A percentile compares a stretch with the other conserved stretches of the same genome.
These are phyloP conservation scores for Araneus ventricosus DNA, from an alignment of 1,140 invertebrate species.

Conservation along the genomic window DNA sequence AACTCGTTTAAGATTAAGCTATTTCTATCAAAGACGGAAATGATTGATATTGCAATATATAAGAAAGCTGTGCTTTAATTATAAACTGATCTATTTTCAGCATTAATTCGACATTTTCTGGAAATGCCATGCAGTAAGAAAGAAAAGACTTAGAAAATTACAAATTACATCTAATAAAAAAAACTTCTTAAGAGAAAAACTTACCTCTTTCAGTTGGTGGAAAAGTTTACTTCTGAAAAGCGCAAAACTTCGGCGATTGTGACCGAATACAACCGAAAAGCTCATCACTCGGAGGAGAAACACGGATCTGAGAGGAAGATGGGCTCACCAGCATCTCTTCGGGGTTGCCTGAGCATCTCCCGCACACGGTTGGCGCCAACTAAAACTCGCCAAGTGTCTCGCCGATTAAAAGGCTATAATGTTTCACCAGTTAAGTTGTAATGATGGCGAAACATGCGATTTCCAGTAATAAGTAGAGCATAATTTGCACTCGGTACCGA, in stretches of 20 bases:
- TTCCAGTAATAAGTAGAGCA: background rate
- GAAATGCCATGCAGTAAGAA: too few species aligned
- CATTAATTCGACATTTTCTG: too few species aligned
- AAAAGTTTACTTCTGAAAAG: too few species aligned
- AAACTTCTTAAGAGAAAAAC: too few species aligned
- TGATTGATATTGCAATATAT: too few species aligned
- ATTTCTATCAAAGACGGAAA: too few species aligned
- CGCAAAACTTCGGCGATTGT: background rate
- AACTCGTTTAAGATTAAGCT: too few species aligned
- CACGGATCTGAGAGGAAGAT: slow-evolving; percentile 13
- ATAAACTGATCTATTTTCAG: too few species aligned
- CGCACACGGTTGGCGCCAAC: slow-evolving; percentile 26
- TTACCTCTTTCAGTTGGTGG: too few species aligned
- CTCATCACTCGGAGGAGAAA: slow-evolving; percentile 63
- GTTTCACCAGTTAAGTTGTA: slow-evolving; percentile 41
- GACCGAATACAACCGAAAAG: slow-evolving; percentile 32
- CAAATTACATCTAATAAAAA: too few species aligned
- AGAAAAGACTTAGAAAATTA: too few species aligned
- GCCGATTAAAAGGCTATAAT: slow-evolving; percentile 63
- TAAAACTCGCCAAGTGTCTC: background rate
- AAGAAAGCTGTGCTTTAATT: too few species aligned
- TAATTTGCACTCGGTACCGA: background rate
- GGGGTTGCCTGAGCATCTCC: background rate
- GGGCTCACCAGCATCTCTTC: slow-evolving; percentile 54
- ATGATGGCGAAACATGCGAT: slow-evolving; percentile 10